Conservation (phyloP, 2,797 vertebrate species). For the Diplodus sargus region DNA sequence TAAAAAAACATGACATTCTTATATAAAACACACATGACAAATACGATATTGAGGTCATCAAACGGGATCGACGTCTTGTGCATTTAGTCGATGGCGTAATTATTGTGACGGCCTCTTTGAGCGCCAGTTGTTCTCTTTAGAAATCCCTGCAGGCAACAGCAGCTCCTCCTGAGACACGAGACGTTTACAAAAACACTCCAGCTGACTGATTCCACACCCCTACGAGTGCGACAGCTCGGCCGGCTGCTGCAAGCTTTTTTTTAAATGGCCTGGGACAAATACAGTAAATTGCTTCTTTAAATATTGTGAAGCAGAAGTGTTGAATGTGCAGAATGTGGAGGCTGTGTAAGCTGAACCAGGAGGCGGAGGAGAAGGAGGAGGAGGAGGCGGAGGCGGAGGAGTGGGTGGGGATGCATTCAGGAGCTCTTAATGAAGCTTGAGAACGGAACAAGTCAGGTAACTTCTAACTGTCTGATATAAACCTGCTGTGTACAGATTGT, state of each 20-base stretch:
- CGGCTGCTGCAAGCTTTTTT: conserved; percentile 1
- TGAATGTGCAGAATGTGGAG: conserved; percentile 41
- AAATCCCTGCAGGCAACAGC: conserved; percentile 18
- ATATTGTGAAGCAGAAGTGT: conserved; percentile 45
- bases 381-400: neutral
- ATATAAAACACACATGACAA: no score
- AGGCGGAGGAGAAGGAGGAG: neutral
- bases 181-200: conserved; percentile 30
- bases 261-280: conserved; percentile 55
- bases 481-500: neutral
- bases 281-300: conserved; percentile 50
- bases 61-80: no score
- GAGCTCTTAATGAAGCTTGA: conserved; percentile 2
- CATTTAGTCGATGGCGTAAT: no score
- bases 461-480: neutral
- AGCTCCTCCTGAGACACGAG: conserved; percentile 38
- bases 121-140: conserved; percentile 2
- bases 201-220: conserved; percentile 43
- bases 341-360: neutral
- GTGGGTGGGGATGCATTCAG: neutral
- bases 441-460: neutral
- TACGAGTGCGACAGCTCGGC: conserved; percentile 30
- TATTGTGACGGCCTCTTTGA: neutral
- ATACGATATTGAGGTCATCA: no score
- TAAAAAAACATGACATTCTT: no score